Base-by-base conservation (phyloP, 2,888 invertebrate genomes). In the Macrophya annulata region DNA sequence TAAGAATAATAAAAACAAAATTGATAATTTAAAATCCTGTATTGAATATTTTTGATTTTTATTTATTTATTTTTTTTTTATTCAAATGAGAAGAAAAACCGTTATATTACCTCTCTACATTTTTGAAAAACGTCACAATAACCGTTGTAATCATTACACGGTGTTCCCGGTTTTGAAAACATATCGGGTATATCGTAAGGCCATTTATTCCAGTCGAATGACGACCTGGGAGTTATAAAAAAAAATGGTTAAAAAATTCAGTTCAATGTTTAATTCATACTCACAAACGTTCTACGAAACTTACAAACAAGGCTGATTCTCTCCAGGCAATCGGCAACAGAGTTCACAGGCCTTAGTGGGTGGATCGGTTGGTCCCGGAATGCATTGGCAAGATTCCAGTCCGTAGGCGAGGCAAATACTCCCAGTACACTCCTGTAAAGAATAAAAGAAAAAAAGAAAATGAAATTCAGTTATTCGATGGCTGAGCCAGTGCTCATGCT, bases 331-430 rank as follows among this genome's bases (percentile, higher is more conserved):
- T 92, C 98, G 97, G 93, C 99, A 99, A 93, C 99, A 99, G 87
- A 99, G 95, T 94, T 98, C 98, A 93, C 99, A 99, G 0, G 98
- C 97, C 89, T 98, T 97, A 48, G 97, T 97, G 87, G 97, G 96
- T 90, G 96, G 95, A 92, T 98, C 98, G 89, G 95, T 96, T 79
- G 96, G 96, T 55, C 96, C 96, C 8, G 98, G 96, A 89, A 96
- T 96, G 93, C 98, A 98, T 93, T 98, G 98, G 92, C 99, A 99
- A 59, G 99, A 99, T 94, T 99, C 98, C 93, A 99, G 95, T 15
- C 98, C 98, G 93, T 99, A 99, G 5, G 98, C 98, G 89, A 99
- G 95, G 94, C 99, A 99, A 92, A 99, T 99, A n/a, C 99, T 99
- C 0, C 99, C 99, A 0, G 98, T 98, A 92, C 99, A 99, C 93